Conservation (phyloP, 2,888 invertebrate species). For the Polia nebulosa region DNA sequence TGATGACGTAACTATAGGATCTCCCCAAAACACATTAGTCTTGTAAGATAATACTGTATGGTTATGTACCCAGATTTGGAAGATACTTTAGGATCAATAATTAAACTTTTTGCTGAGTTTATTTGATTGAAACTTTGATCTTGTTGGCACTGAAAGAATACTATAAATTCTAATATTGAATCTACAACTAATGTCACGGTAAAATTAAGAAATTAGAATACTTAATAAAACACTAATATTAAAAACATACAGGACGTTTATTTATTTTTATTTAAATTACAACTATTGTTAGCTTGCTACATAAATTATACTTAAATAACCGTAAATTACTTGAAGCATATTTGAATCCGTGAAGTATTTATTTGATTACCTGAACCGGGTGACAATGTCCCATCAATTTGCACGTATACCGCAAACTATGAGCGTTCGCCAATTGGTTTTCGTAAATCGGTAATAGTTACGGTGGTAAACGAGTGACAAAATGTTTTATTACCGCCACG, state of each 20-base stretch:
- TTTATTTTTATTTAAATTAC: constrained; percentile 8
- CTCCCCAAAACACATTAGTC: constrained; percentile 51
- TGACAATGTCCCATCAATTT: constrained; percentile 67
- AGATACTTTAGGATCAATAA: constrained; percentile 1
- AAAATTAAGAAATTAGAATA: constrained; percentile 6
- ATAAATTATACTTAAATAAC: constrained; percentile 32
- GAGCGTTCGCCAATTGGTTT: constrained; percentile 61
- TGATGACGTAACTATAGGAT: constrained; percentile 56
- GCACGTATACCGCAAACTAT: constrained; percentile 60
- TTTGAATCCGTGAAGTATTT: constrained; percentile 44
- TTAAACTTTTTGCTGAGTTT: constrained; percentile 6
- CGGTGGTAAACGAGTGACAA: constrained; percentile 59
- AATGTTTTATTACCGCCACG: constrained; percentile 50
- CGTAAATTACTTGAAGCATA: constrained; percentile 16
- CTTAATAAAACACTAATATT: constrained; percentile 3
- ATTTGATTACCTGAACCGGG: constrained; percentile 56
- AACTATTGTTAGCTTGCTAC: neutral
- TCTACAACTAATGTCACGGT: constrained; percentile 16
- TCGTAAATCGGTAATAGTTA: constrained; percentile 65
- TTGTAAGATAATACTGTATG: constrained; percentile 42
- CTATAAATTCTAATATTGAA: neutral
- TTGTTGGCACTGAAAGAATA: constrained; percentile 3
- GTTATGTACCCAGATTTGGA: constrained; percentile 20
- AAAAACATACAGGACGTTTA: neutral
- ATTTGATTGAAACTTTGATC: constrained; percentile 18